Evolutionary conservation across 2,113 vertebrate genomes (phyloP), one percentile per base, ranked within the genome.

Genomic region (Astur gentilis): DNA sequence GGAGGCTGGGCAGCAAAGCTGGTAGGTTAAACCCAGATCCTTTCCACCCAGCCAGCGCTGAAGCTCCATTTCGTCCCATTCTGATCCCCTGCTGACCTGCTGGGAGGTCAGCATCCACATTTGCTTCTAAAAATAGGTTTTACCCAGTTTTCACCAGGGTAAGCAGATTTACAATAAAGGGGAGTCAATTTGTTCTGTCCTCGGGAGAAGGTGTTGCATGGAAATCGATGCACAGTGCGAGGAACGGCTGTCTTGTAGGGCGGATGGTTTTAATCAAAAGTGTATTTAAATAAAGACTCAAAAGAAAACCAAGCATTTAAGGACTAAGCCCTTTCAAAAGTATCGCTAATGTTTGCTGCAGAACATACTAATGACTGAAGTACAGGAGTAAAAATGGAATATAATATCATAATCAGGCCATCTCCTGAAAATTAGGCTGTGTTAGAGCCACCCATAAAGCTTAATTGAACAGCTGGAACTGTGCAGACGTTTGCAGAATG

Each of bases 31-130:
- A 3, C 9, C 25, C 60, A 47, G 49, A 25, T 26, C 84, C 29
- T 83, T 71, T 25, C 26, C 29, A 38, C 12, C 16, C 16, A 44
- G n/a, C 15, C 45, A 25, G 32, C 1, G 3, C 55, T 44, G 64
- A 64, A 62, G 70, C 27, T 69, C n/a, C 0, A 0, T 26, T 69
- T 52, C 2, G 0, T 13, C 32, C 54, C 3, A 2, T n/a, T 26
- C 47, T 5, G 2, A 12, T 22, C 21, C n/a, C 36, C 32, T 15
- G 42, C 5, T 5, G 3, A 40, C 27, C 27, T 40, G 25, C 70
- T 25, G 54, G 25, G 22, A 70, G 8, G 25, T 65, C 31, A 12
- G 44, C 2, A 4, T 29, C 61, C 27, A 9, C 25, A 11, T 69
- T 44, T 34, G 32, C 67, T 61, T 61, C 50, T 40, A 15, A 69